Conservation (phyloP, 2,113 vertebrate genomes). For the Poeciliopsis occidentalis region DNA sequence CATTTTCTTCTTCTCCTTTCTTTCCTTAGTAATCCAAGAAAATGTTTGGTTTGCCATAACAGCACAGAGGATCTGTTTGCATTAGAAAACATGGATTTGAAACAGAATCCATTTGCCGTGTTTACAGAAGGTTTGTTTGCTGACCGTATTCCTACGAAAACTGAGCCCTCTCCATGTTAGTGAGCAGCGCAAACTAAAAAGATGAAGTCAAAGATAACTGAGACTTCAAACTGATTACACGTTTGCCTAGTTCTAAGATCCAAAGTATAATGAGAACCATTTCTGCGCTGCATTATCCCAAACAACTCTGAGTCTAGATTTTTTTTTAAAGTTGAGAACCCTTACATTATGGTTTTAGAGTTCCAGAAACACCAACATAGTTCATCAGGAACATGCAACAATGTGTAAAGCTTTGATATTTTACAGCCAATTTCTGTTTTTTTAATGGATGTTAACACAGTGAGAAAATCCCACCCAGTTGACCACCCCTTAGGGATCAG, state of each 20-base stretch:
- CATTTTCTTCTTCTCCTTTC: slow-evolving; percentile 56
- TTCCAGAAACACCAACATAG: neutral
- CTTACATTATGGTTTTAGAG: no score
- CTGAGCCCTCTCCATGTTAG: slow-evolving; percentile 23
- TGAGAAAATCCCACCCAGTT: neutral
- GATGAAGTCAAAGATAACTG: neutral
- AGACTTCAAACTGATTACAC: neutral
- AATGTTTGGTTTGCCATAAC: slow-evolving; percentile 65
- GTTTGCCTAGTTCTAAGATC: neutral
- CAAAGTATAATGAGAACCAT: neutral
- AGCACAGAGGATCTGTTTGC: slow-evolving; percentile 71
- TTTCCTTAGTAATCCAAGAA: slow-evolving; percentile 70
- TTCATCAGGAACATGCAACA: neutral
- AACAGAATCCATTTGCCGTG: slow-evolving; percentile 1
- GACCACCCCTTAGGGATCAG: neutral
- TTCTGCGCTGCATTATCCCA: neutral
- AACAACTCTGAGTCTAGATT: neutral
- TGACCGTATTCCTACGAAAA: slow-evolving; percentile 61
- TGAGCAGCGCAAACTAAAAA: slow-evolving; percentile 3
- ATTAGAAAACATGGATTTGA: slow-evolving; percentile 25
- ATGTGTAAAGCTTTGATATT: neutral
- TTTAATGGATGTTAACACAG: neutral
- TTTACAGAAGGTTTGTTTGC: no score
- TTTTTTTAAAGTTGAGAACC: neutral
- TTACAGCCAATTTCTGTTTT: neutral